Percentiles rank a stretch among this genome's conserved stretches.
Evolutionary conservation across 2,888 invertebrate species (phyloP).

Genomic region (Orgyia antiqua): DNA sequence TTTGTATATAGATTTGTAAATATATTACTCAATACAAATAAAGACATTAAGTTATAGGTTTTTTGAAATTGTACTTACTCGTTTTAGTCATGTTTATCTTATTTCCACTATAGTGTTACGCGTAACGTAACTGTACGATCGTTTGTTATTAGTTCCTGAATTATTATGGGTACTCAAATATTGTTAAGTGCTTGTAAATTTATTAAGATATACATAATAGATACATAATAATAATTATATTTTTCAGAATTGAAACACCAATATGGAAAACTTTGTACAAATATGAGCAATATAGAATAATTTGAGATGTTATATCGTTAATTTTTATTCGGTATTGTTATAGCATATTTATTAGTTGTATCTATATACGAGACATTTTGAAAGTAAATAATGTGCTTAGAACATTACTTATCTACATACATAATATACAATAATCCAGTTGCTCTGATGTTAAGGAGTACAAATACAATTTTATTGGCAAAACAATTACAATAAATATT

Average conservation of each 20-base stretch:
- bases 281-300: slow-evolving; percentile 75
- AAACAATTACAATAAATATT: slow-evolving; percentile 46
- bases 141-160: slow-evolving; percentile 57
- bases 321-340: slow-evolving; percentile 65
- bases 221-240: slow-evolving; percentile 56
- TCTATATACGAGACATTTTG: slow-evolving; percentile 45
- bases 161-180: slow-evolving; percentile 48
- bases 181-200: slow-evolving; percentile 17
- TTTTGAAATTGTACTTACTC: slow-evolving; percentile 69
- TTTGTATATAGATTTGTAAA: slow-evolving; percentile 74
- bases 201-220: slow-evolving; percentile 42
- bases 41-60: slow-evolving; percentile 51
- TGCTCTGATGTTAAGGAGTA: slow-evolving; percentile 72
- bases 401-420: slow-evolving; percentile 28
- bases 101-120: slow-evolving; percentile 30
- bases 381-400: slow-evolving; percentile 43
- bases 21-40: slow-evolving; percentile 57
- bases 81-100: slow-evolving; percentile 49
- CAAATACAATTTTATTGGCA: slow-evolving; percentile 64
- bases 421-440: slow-evolving; percentile 52
- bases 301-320: slow-evolving; percentile 59
- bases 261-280: slow-evolving; percentile 77
- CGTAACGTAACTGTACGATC: slow-evolving; percentile 41
- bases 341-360: slow-evolving; percentile 59
- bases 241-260: slow-evolving; percentile 72